These are phyloP conservation scores for Brachystomella parvula DNA, from an alignment of 1,140 invertebrate genomes.

Conservation along the genomic window DNA sequence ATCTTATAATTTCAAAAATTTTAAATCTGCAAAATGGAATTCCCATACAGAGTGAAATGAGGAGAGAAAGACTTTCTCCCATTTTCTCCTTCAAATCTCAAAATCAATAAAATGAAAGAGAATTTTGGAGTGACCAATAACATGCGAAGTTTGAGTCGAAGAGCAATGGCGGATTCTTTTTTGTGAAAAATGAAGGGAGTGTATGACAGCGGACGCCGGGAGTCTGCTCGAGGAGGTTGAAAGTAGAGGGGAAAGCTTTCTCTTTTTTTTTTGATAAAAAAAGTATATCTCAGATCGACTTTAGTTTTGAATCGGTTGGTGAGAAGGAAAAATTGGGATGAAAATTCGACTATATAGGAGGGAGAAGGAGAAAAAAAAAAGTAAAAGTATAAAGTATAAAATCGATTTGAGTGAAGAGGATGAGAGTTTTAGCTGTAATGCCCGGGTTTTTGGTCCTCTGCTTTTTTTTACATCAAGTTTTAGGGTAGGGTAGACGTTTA, in stretches of 20 bases:
- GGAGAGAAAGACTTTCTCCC: not conserved
- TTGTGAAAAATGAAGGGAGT: not conserved
- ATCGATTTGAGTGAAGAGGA: conserved; percentile 35
- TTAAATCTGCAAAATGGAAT: conserved; percentile 9
- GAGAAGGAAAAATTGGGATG: conserved; percentile 7
- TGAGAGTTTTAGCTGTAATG: conserved; percentile 13
- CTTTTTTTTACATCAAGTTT: conserved; percentile 22
- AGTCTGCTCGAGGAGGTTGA: not conserved
- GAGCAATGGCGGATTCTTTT: conserved; percentile 11
- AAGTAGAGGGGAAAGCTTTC: not conserved
- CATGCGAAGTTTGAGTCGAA: conserved; percentile 17
- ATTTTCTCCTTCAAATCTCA: conserved; percentile 15
- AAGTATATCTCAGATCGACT: conserved; percentile 3
- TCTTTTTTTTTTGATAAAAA: conserved; percentile 8
- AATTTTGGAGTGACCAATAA: conserved; percentile 18
- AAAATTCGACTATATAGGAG: not conserved
- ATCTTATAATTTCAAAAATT: too few relatives aligned
- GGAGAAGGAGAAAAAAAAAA: not conserved
- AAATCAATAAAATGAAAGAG: conserved; percentile 22
- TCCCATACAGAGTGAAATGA: not conserved
- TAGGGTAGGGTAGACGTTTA: not conserved
- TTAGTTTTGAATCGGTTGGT: not conserved
- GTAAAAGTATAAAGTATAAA: conserved; percentile 19
- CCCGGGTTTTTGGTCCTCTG: conserved; percentile 15
- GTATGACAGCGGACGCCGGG: not conserved